Base-by-base conservation (phyloP, 2,888 invertebrate species). In the Acronicta leporina region DNA sequence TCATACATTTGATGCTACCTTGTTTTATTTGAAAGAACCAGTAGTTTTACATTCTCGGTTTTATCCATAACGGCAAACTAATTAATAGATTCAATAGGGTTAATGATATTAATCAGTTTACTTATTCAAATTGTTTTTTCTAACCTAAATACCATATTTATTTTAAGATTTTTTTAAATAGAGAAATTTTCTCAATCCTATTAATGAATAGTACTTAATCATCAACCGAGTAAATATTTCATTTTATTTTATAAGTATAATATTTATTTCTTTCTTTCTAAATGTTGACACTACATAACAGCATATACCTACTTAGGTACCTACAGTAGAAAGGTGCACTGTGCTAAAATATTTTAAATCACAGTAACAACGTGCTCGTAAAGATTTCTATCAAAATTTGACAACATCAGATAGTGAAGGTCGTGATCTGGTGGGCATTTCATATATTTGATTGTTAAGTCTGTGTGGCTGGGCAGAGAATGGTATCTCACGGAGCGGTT, bases 351-450 rank as follows among this genome's bases (percentile, higher is more conserved):
- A 66, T 79, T 75, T 73, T 49, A 77, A 79, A 78, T 70, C 77
- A 79, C 79, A 73, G 67, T 75, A 72, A 76, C 77, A 68, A 70
- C 62, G 73, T 73, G 74, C 75, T 75, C 75, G 60, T 79, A 62
- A 75, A 83, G 86, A 87, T 88, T 38, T 63, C 68, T 80, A 87
- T 88, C 85, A 65, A 57, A 71, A 60, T 59, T 72, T 83, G 85
- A 82, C 85, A 84, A 78, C 78, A 82, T 84, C 80, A 81, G 85
- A 86, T 83, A 77, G 68, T 61, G 65, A 63, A 81, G 88, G 86
- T 88, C 87, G 86, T 85, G 87, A 85, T 84, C 84, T 82, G 65
- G 73, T 76, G 67, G 76, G 62, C 74, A 76, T 77, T 82, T 73
- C 57, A 66, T 78, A 80, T 80, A 76, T 85, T 81, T 73, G 68